Evolutionary conservation across 2,113 vertebrate species (phyloP), one percentile per base, ranked within the genome.

Genomic region (Syngnathus scovelli): DNA sequence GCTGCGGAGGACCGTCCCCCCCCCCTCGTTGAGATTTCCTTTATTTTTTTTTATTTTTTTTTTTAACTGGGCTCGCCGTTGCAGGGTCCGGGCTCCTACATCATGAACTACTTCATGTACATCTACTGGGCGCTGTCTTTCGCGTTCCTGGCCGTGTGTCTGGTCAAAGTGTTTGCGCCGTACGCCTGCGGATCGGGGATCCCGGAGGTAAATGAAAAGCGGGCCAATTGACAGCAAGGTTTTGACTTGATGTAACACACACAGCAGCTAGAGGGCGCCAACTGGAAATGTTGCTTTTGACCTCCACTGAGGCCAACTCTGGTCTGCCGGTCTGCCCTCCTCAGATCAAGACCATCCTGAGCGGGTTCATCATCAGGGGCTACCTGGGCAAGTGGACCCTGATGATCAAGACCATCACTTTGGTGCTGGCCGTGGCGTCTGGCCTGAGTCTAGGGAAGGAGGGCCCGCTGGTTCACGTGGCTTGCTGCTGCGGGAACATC

Each of bases 81-180:
- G 43, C 68, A 98, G 97, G 97, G 97, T 36, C 96, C 96, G 0
- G 96, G 97, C 66, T 98, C 97, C 4, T 99, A 99, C 76, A 98
- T 99, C 83, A 98, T 98, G 96, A 98, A 98, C 90, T 99, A 99
- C 79, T 98, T 99, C 86, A 98, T 98, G 95, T 98, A 98, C 76
- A 97, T 96, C 72, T 98, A 96, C 87, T 99, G 97, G 97, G 96
- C 96, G 38, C 88, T 99, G 90, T 91, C 93, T 75, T 98, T 99
- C 77, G 96, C 96, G 79, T 98, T 98, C 89, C 87, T 98, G 85
- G 96, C 97, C 0, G 97, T 99, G 75, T 95, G 93, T 58, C 88
- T 99, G 70, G 97, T 99, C 75, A 98, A 98, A 74, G 92, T 99
- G 54, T 99, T 98, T 74, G 97, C 97, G 49, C 97, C 97, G 0